Base-by-base conservation (phyloP, 2,797 vertebrate genomes). In the Pipistrellus kuhlii region DNA sequence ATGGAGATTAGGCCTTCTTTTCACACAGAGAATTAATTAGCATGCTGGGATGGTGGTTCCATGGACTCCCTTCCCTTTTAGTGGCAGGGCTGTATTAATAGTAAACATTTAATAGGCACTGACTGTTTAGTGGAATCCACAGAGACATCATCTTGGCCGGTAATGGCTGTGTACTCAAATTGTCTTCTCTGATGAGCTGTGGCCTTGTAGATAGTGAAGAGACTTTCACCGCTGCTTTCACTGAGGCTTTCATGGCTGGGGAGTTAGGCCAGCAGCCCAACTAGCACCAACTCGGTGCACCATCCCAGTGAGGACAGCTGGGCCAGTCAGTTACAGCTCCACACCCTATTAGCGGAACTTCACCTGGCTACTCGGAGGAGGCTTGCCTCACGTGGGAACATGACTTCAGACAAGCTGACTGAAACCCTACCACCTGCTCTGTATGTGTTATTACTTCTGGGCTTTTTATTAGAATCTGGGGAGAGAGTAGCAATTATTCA, bases 1-100 rank as follows among this genome's bases (percentile, higher is more conserved):
- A 93, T 97, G 91, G 97, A 97, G 71, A 84, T 95, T 72, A 85
- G 3, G 95, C 85, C 35, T 95, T 95, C 92, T 97, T 98, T 95
- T 93, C 95, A 96, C 93, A 95, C 44, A 94, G 92, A 9, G 95
- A 96, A 93, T 96, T 96, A 96, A 97, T 92, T n/a, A 88, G 69
- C 82, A 1, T 91, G 68, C 91, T 88, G 82, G 90, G 41, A 32
- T 94, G 73, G 91, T 92, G 73, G 91, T 95, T 96, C 32, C 91
- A 35, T 90, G 62, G 35, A 94, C 90, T 97, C 15, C 86, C 94
- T 95, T 93, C 62, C 91, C 8, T 76, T 91, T 90, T 38, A 85
- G 21, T 92, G 78, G 69, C 88, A 96, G 94, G 76, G 25, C 41
- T 90, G 11, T 87, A 66, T 95, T 90, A 95, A 81, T 93, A 81